phyloP scores from a whole-genome alignment of 2,888 invertebrate genomes.

The Metellina segmentata region DNA sequence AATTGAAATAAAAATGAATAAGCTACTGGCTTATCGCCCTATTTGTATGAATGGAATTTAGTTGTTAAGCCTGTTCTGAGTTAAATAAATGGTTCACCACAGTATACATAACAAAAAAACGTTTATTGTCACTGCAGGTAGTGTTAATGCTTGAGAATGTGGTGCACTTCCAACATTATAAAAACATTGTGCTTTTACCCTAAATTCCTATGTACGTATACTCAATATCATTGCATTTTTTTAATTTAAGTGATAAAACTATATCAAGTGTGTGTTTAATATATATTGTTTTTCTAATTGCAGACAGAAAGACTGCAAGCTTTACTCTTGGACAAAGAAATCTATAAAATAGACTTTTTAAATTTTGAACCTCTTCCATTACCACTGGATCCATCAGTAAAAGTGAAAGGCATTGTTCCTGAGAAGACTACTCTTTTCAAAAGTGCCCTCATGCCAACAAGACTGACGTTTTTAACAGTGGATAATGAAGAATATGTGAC shows the following conservation, averaged over 20 bases:
- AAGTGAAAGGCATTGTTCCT: slow-evolving; percentile 92
- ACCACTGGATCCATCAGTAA: slow-evolving; percentile 95
- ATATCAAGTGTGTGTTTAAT: neutral
- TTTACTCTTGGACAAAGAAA: slow-evolving; percentile 89
- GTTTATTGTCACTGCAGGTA: too few species aligned
- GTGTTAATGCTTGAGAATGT: too few species aligned
- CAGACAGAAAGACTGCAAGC: slow-evolving; percentile 91
- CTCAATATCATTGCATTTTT: neutral
- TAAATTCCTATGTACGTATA: too few species aligned
- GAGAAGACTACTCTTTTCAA: slow-evolving; percentile 96
- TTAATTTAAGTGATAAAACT: neutral
- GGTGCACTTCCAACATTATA: too few species aligned
- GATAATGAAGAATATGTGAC: slow-evolving; percentile 93
- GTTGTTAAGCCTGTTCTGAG: too few species aligned
- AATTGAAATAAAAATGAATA: too few species aligned
- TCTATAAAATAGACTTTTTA: slow-evolving; percentile 91
- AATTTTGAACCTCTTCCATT: slow-evolving; percentile 96
- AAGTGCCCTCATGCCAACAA: slow-evolving; percentile 96
- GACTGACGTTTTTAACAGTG: slow-evolving; percentile 90
- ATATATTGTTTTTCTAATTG: neutral
- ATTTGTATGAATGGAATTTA: too few species aligned
- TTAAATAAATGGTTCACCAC: too few species aligned
- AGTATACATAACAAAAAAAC: too few species aligned
- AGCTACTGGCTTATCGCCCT: too few species aligned
- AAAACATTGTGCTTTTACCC: too few species aligned